Base-by-base conservation (phyloP, 2,113 vertebrate species). In the Notechis scutatus region DNA sequence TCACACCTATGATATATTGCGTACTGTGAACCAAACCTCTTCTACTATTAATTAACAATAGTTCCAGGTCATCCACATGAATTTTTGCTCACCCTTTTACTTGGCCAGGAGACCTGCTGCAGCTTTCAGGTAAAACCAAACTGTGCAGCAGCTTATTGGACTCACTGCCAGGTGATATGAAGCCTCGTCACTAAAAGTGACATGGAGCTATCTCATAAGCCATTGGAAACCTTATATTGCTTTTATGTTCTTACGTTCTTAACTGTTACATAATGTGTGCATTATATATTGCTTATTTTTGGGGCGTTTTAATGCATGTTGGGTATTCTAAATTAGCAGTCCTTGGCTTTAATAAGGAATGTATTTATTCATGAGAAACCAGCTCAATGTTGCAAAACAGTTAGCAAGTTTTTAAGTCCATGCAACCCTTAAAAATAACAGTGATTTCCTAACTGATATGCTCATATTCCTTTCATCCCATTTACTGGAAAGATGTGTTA, bases 401-500 rank as follows among this genome's bases (percentile, higher is more conserved):
- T 20, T 18, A 55, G 50, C 50, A 52, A 88, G 50, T 7, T 50
- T 87, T 54, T 54, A 47, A 88, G 2, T 55, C 18, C 26, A 34
- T 4, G 87, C 29, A 88, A 29, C 29, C 29, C 18, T 88, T 55
- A 39, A 74, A 92, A 89, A 74, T 56, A n/a, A 89, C 74, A 20
- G 20, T 15, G 54, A 1, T 54, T 93, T 92, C 87, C 91, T 61
- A 91, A 87, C 34, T 1, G 0, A 29, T 21, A 42, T 50, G 29
- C 5, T 86, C n/a, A 0, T 0, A 74, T n/a, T 50, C 15, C 26
- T 89, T 26, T 56, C 26, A 29, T 56, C 88, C 94, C 34, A 24
- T 91, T 81, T 93, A 74, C 47, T 90, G 93, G 61, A 24, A 10
- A 88, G 23, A 93, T 59, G n/a, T 94, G 55, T 5, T 94, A 88